Evolutionary conservation across 2,888 invertebrate genomes (phyloP).

Genomic region (Callyntrura sp.): DNA sequence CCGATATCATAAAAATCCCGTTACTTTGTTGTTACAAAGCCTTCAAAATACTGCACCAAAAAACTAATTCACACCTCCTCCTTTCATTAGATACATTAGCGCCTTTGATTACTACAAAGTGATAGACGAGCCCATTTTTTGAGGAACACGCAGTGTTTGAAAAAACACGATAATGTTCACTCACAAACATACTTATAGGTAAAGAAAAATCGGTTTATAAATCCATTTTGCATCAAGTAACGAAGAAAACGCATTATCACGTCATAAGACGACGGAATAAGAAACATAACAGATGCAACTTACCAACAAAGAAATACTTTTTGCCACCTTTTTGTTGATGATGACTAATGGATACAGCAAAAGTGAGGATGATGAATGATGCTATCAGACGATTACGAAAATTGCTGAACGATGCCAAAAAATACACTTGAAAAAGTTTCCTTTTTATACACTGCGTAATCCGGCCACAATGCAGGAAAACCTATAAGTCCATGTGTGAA

Average conservation of each 20-base stretch:
- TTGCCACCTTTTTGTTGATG: conserved; percentile 46
- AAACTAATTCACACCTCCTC: conserved; percentile 52
- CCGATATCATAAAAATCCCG: conserved; percentile 71
- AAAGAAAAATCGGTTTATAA: conserved; percentile 25
- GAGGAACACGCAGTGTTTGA: conserved; percentile 10
- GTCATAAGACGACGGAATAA: conserved; percentile 24
- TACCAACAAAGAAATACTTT: conserved; percentile 52
- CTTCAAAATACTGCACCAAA: background rate
- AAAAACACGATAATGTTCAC: background rate
- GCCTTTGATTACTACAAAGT: background rate
- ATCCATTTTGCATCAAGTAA: conserved; percentile 12
- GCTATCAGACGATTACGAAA: background rate
- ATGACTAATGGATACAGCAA: conserved; percentile 48
- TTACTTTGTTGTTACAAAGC: conserved; percentile 56
- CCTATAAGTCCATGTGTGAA: conserved; percentile 4
- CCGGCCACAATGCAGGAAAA: background rate
- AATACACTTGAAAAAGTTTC: background rate
- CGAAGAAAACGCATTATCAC: conserved; percentile 39
- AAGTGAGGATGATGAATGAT: conserved; percentile 55
- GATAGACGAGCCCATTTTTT: background rate
- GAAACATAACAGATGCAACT: no score
- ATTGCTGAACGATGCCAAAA: conserved; percentile 10
- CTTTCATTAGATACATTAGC: conserved; percentile 58
- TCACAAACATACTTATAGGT: no score
- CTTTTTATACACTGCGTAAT: background rate